Conservation (phyloP, 2,113 vertebrate genomes). For the Stercorarius parasiticus region DNA sequence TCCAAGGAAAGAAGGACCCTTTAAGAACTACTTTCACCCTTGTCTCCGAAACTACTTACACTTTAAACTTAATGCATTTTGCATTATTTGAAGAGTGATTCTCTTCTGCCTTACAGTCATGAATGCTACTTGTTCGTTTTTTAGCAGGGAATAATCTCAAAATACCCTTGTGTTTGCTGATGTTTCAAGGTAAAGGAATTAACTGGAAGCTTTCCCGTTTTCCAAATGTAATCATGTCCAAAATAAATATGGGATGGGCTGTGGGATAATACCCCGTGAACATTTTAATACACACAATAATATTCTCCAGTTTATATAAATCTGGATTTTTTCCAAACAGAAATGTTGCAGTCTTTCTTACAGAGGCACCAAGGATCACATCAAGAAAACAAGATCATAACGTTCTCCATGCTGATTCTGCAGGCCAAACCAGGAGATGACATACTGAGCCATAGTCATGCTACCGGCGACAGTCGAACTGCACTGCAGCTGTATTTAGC, state of each 20-base stretch:
- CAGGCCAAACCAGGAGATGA: neutral
- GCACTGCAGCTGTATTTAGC: neutral
- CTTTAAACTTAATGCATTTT: slow-evolving; percentile 36
- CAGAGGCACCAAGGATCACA: neutral
- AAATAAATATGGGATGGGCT: slow-evolving; percentile 70
- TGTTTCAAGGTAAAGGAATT: slow-evolving; percentile 78
- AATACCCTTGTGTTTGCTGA: slow-evolving; percentile 69
- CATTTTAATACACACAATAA: slow-evolving; percentile 65
- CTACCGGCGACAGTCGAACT: neutral
- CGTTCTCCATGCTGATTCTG: neutral
- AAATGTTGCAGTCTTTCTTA: slow-evolving; percentile 4
- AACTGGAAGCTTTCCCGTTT: slow-evolving; percentile 75
- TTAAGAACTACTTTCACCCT: neutral
- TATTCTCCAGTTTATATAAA: slow-evolving; percentile 63
- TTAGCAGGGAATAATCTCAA: slow-evolving; percentile 57
- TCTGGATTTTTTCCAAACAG: slow-evolving; percentile 42
- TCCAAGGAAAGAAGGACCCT: neutral
- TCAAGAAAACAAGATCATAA: neutral
- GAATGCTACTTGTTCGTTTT: slow-evolving; percentile 52
- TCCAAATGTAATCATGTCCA: slow-evolving; percentile 73
- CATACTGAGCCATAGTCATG: neutral
- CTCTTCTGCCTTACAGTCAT: slow-evolving; percentile 29
- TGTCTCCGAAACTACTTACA: slow-evolving; percentile 12
- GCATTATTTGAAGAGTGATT: slow-evolving; percentile 54
- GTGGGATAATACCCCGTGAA: slow-evolving; percentile 69